A percentile compares a stretch with the other conserved stretches of the same genome.
Conservation (phyloP, 2,888 invertebrate genomes). For the Cheilosia soror region DNA sequence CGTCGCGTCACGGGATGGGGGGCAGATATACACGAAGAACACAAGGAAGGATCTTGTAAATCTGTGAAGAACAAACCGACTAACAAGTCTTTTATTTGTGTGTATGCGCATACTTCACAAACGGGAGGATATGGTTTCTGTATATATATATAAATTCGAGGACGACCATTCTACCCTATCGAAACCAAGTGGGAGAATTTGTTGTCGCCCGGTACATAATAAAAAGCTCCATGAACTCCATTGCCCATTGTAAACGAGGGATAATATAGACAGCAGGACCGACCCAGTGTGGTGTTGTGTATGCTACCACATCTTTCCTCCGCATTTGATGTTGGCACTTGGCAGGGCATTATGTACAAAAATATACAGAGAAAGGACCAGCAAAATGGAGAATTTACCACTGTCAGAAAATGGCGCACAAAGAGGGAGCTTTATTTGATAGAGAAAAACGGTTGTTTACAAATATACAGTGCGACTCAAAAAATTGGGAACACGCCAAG, state of each 20-base stretch:
- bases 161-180: background rate
- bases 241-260: conserved; percentile 61
- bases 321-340: conserved; percentile 29
- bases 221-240: conserved; percentile 72
- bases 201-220: conserved; percentile 72
- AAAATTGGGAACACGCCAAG: conserved; percentile 11
- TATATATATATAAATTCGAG: background rate
- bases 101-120: conserved; percentile 50
- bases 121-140: conserved; percentile 27
- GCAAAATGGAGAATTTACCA: conserved; percentile 37
- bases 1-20: conserved; percentile 1
- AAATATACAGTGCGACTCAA: conserved; percentile 24
- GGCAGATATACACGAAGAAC: conserved; percentile 10
- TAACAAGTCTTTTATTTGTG: conserved; percentile 73
- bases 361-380: conserved; percentile 51
- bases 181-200: conserved; percentile 45
- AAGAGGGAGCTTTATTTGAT: conserved; percentile 60
- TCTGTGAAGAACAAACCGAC: conserved; percentile 75
- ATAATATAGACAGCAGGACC: conserved; percentile 62
- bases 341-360: conserved; percentile 56
- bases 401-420: conserved; percentile 53
- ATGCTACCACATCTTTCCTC: background rate
- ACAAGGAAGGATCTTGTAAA: conserved; percentile 71
- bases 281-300: conserved; percentile 3
- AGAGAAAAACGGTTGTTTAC: conserved; percentile 43